A percentile compares a stretch with the other conserved stretches of the same genome.
Conservation (phyloP, 1,140 invertebrate species). For the Acromyrmex charruanus region DNA sequence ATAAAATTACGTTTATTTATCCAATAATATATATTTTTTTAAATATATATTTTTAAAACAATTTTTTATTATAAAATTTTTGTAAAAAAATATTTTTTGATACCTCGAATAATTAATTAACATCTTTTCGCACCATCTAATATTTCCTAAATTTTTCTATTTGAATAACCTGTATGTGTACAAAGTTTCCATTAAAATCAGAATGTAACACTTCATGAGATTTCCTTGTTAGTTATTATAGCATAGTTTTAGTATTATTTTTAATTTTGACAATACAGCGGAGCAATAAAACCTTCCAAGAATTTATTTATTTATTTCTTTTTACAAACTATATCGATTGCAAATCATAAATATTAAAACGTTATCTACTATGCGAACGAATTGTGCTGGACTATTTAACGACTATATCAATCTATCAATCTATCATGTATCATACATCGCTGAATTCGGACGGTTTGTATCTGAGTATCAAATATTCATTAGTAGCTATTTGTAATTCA, state of each 20-base stretch:
- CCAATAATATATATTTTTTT: no score
- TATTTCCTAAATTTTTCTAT: no score
- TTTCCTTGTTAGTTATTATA: no score
- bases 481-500: neutral
- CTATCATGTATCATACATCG: neutral
- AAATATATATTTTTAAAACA: no score
- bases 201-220: no score
- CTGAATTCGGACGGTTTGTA: neutral
- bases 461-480: slow-evolving; percentile 14
- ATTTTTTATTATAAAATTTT: no score
- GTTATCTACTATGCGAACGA: neutral
- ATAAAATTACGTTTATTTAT: no score
- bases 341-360: neutral
- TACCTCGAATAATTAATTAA: no score
- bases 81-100: no score
- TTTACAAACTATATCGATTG: neutral
- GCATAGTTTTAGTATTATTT: neutral
- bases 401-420: neutral
- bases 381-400: neutral
- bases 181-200: no score
- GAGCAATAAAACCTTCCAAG: neutral
- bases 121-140: no score
- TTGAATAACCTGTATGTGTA: no score
- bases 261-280: neutral
- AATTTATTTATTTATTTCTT: neutral